Evolutionary conservation across 2,113 vertebrate genomes (phyloP), one percentile per base, ranked within the genome.

Genomic region (Carettochelys insculpta): DNA sequence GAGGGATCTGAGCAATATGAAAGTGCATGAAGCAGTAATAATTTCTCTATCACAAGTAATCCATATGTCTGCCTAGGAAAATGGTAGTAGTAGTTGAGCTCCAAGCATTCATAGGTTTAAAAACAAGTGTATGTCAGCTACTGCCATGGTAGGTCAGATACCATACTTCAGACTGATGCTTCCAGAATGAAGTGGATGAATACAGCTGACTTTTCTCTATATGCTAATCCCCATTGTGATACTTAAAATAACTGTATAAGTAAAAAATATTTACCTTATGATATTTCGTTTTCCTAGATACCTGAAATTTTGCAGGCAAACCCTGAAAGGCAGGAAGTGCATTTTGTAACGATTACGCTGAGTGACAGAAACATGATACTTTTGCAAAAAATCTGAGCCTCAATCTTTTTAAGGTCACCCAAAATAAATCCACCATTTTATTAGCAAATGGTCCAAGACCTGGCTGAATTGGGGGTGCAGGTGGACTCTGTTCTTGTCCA

Each of bases 221-320:
- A 2, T 20, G 7, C 45, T 48, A 78, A 6, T 12, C 12, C 83
- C 58, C 12, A 2, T 43, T 82, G 38, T 9, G 83, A 48, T 51
- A 68, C 80, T 71, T 76, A 45, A 80, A 90, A 84, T 7, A 85
- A 43, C 24, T 43, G 50, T 11, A 22, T 6, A 73, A 89, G 47
- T 53, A 89, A 80, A 88, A 91, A 80, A 71, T 65, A 92, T 97
- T 98, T 98, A 99, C 99, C 99, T 99, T 95, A 99, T 98, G 91
- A 99, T 99, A 96, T 99, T 99, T 85, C 99, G 98, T 96, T 99
- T 99, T 83, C 99, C 99, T 22, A 99, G 97, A 83, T 99, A 99
- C 92, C 99, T 97, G 97, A 99, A 99, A 98, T 99, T 99, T 97
- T 99, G 99, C 82, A 99, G 98, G 96, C 99, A 99, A 85, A 99